Conservation (phyloP, 2,888 invertebrate species). For the Scaeva pyrastri region DNA sequence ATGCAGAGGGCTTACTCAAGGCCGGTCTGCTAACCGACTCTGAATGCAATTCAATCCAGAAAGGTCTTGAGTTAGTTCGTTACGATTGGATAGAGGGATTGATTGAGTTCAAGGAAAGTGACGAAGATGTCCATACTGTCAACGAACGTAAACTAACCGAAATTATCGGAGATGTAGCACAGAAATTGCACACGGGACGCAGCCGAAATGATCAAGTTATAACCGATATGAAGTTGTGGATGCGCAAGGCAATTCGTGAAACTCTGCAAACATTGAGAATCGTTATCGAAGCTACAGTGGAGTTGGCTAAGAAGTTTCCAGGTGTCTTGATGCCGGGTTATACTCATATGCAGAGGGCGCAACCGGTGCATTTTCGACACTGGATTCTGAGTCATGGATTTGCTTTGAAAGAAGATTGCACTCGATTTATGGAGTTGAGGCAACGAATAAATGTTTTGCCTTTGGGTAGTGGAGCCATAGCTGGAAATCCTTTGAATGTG, state of each 20-base stretch:
- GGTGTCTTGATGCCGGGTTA: slow-evolving; percentile 92
- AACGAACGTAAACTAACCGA: slow-evolving; percentile 90
- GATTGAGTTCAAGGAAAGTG: slow-evolving; percentile 86
- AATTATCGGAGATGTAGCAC: slow-evolving; percentile 85
- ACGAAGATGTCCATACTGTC: slow-evolving; percentile 94
- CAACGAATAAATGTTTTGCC: slow-evolving; percentile 88
- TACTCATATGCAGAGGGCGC: slow-evolving; percentile 93
- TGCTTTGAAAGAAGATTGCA: slow-evolving; percentile 85
- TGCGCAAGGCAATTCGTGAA: slow-evolving; percentile 86
- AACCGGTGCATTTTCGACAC: slow-evolving; percentile 93
- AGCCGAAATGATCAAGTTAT: slow-evolving; percentile 94
- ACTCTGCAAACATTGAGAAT: slow-evolving; percentile 83
- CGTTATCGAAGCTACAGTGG: slow-evolving; percentile 84
- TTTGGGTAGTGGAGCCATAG: slow-evolving; percentile 92
- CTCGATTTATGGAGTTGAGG: slow-evolving; percentile 86
- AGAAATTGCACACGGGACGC: slow-evolving; percentile 90
- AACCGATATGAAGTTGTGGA: slow-evolving; percentile 92
- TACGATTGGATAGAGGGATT: slow-evolving; percentile 88
- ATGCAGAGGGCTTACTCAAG: slow-evolving; percentile 87
- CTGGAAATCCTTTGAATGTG: slow-evolving; percentile 92
- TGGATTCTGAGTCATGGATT: slow-evolving; percentile 87
- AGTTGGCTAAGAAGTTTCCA: slow-evolving; percentile 87
- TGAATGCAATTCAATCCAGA: slow-evolving; percentile 86
- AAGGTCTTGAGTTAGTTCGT: slow-evolving; percentile 88
- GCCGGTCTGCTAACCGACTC: slow-evolving; percentile 87